These are phyloP conservation scores for Calyptomena viridis DNA, from an alignment of 2,113 vertebrate species.

Conservation along the genomic window DNA sequence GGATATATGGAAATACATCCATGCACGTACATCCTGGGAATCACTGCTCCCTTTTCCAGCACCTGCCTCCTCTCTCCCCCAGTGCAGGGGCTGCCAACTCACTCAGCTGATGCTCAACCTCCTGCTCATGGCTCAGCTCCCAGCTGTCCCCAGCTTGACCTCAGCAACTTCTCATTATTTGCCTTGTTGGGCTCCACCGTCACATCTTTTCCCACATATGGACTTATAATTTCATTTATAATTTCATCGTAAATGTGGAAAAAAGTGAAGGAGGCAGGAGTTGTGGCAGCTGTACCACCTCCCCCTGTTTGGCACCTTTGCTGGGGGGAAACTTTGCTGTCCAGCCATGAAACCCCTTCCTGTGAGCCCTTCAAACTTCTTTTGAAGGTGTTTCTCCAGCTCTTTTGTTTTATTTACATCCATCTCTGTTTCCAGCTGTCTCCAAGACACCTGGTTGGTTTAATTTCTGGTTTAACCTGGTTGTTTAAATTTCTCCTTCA, in stretches of 20 bases:
- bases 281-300: not conserved
- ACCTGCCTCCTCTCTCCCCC: not conserved
- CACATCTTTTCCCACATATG: too few relatives aligned
- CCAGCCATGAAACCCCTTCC: not conserved
- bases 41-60: not conserved
- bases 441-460: not conserved
- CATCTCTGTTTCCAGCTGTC: not conserved
- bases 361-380: fast-evolving
- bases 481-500: not conserved
- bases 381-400: not conserved
- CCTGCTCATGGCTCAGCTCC: not conserved
- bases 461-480: not conserved
- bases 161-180: not conserved
- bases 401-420: not conserved
- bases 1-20: not conserved
- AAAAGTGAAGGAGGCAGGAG: not conserved
- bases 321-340: not conserved
- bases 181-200: not conserved
- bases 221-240: not conserved
- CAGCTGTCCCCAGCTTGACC: not conserved
- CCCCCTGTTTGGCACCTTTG: not conserved
- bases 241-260: not conserved
- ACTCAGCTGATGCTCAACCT: not conserved
- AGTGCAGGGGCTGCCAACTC: not conserved
- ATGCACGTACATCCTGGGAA: not conserved